A percentile compares a stretch with the other conserved stretches of the same genome.
Evolutionary conservation across 92 coral and sea anemone genomes (phyloP).

Genomic region (Anthopleura xanthogrammica): DNA sequence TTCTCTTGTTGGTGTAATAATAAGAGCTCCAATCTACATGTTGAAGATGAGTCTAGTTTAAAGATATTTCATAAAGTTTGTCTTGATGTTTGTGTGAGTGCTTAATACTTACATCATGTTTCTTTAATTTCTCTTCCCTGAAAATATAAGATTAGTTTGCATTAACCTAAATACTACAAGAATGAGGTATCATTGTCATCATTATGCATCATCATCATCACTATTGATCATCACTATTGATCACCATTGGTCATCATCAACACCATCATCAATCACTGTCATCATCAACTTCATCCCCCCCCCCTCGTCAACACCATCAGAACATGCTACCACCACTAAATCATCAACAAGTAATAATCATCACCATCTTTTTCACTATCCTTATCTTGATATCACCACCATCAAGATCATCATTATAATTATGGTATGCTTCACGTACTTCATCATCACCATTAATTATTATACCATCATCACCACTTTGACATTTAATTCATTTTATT

Average conservation of each 20-base stretch:
- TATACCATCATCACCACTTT: not conserved
- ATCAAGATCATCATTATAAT: too few species aligned
- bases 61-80: too few species aligned
- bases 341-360: too few species aligned
- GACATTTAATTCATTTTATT: too few species aligned
- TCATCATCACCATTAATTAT: not conserved
- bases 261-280: not conserved
- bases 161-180: too few species aligned
- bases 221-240: not conserved
- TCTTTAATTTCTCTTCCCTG: slow-evolving; percentile 70
- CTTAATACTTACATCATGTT: slow-evolving; percentile 73
- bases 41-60: not conserved
- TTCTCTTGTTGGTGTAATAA: slow-evolving; percentile 94
- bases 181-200: too few species aligned
- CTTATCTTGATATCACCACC: not conserved
- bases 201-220: too few species aligned
- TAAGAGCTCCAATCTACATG: slow-evolving; percentile 81
- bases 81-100: not conserved
- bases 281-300: not conserved
- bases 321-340: too few species aligned
- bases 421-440: not conserved
- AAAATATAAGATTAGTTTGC: not conserved
- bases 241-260: not conserved
- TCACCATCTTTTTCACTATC: not conserved
- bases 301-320: not conserved